Conservation (phyloP, 1,140 invertebrate species). For the Zaprionus kolodkinae region DNA sequence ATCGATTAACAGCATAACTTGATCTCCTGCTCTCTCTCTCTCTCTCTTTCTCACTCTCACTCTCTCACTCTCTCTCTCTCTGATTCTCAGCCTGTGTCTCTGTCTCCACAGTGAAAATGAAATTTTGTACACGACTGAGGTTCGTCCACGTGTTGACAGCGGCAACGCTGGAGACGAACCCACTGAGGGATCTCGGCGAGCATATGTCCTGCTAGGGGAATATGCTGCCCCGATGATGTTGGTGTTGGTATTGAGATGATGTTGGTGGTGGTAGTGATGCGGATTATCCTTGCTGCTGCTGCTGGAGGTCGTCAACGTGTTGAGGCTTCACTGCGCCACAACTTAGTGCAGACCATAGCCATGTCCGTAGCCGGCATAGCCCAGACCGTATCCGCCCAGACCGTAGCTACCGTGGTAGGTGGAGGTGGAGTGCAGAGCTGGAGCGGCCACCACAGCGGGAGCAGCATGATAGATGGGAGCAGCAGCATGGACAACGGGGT, state of each 20-base stretch:
- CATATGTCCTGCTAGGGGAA: background rate
- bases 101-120: constrained; percentile 19
- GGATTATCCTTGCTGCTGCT: constrained; percentile 1
- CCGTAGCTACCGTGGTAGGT: constrained; percentile 69
- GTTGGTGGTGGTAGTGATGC: constrained; percentile 7
- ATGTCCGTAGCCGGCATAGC: constrained; percentile 58
- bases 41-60: constrained; percentile 42
- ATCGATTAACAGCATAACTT: constrained; percentile 61
- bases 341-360: constrained; percentile 69
- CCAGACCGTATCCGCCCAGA: constrained; percentile 50
- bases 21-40: constrained; percentile 52
- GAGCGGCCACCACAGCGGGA: constrained; percentile 72
- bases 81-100: constrained; percentile 42
- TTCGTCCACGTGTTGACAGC: constrained; percentile 64
- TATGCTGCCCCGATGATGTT: background rate
- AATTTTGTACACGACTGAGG: constrained; percentile 40
- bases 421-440: constrained; percentile 74
- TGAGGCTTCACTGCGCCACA: background rate
- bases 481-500: constrained; percentile 75
- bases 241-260: constrained; percentile 7
- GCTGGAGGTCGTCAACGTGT: constrained; percentile 52
- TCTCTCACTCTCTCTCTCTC: constrained; percentile 21
- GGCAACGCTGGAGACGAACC: constrained; percentile 55
- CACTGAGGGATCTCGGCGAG: constrained; percentile 34
- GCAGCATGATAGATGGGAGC: constrained; percentile 75